Percentiles rank a stretch among this genome's conserved stretches.
Conservation (phyloP, 1,140 invertebrate genomes). For the Atopsyche davidsoni region DNA sequence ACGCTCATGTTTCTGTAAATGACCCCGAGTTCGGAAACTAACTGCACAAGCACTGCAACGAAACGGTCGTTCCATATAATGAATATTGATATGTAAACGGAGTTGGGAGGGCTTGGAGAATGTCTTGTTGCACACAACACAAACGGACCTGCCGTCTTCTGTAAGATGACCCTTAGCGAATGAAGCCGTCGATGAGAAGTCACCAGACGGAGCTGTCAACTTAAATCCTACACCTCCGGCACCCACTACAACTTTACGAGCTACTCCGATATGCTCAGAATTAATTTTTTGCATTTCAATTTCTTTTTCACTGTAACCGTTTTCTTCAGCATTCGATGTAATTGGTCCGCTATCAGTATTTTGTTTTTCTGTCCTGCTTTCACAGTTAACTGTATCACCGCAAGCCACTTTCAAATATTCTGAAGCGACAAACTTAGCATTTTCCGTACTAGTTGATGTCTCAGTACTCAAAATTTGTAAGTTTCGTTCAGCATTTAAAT, state of each 20-base stretch:
- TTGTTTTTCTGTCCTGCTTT: conserved; percentile 12
- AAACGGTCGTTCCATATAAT: conserved; percentile 90
- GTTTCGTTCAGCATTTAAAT: conserved; percentile 9
- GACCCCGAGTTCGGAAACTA: conserved; percentile 85
- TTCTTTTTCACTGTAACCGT: conserved; percentile 15
- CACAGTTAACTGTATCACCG: conserved; percentile 24
- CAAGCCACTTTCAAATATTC: conserved; percentile 56
- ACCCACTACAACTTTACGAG: conserved; percentile 46
- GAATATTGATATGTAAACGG: conserved; percentile 89
- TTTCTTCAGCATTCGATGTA: conserved; percentile 16
- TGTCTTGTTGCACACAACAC: conserved; percentile 83
- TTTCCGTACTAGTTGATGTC: conserved; percentile 37
- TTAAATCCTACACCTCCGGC: conserved; percentile 47
- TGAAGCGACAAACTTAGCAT: conserved; percentile 55
- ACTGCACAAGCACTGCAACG: conserved; percentile 86
- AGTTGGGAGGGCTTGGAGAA: conserved; percentile 88
- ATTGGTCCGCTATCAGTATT: conserved; percentile 6
- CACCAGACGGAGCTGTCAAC: conserved; percentile 40
- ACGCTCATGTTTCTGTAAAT: conserved; percentile 86
- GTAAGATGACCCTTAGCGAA: conserved; percentile 49
- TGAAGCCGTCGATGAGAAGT: conserved; percentile 37
- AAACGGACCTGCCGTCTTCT: conserved; percentile 77
- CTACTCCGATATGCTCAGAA: conserved; percentile 35
- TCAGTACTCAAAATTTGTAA: conserved; percentile 13
- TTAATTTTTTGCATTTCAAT: conserved; percentile 22